phyloP scores from a whole-genome alignment of 2,888 invertebrate genomes.

The Ormyrus rosae region DNA sequence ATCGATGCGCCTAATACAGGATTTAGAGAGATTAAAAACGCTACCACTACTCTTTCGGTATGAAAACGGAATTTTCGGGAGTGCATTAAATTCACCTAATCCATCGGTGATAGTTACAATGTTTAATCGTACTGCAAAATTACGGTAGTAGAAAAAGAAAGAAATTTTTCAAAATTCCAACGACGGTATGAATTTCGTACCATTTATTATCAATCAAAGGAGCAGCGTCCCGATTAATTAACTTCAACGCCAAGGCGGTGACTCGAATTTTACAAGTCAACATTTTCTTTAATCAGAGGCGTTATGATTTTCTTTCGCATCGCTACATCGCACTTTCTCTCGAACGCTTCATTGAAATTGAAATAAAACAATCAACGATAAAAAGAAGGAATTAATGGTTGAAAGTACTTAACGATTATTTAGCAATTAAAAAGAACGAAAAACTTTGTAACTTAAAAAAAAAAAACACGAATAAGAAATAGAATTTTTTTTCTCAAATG shows the following conservation, averaged over 20 bases:
- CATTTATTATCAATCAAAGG: conserved; percentile 42
- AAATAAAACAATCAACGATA: conserved; percentile 31
- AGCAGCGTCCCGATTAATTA: conserved; percentile 26
- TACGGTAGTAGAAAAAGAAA: conserved; percentile 39
- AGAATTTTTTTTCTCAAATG: conserved; percentile 31
- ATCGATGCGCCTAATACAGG: conserved; percentile 57
- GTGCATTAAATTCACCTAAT: conserved; percentile 30
- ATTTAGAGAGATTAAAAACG: conserved; percentile 56
- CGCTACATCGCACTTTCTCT: conserved; percentile 56
- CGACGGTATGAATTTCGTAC: conserved; percentile 41
- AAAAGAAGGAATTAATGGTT: conserved; percentile 13
- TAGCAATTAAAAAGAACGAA: conserved; percentile 25
- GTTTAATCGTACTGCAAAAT: conserved; percentile 34
- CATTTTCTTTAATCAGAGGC: conserved; percentile 28
- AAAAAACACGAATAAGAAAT: conserved; percentile 38
- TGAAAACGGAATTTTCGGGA: conserved; percentile 48
- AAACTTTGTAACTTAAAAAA: conserved; percentile 9
- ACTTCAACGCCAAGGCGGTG: conserved; percentile 26
- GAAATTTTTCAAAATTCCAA: conserved; percentile 36
- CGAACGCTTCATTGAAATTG: conserved; percentile 25
- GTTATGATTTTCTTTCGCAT: conserved; percentile 33
- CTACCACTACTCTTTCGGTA: conserved; percentile 54
- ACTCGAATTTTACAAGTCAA: conserved; percentile 38
- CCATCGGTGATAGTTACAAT: conserved; percentile 3
- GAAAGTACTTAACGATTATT: background rate